Conservation (phyloP, 2,888 invertebrate species). For the Acleris laterana region DNA sequence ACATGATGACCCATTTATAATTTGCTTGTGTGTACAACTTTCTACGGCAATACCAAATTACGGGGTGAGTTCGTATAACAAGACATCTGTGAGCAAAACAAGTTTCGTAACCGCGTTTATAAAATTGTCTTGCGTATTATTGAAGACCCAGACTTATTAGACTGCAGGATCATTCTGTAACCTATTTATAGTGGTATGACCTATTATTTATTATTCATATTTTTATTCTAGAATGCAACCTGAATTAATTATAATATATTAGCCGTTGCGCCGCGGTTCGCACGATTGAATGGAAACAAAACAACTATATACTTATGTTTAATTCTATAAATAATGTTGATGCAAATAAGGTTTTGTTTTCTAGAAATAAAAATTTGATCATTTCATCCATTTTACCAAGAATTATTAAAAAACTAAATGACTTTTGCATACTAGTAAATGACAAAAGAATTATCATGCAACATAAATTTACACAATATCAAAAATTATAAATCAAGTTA, state of each 20-base stretch:
- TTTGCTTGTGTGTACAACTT: slow-evolving; percentile 45
- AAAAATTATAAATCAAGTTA: too few relatives aligned
- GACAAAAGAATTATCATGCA: too few relatives aligned
- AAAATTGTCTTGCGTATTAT: slow-evolving; percentile 7
- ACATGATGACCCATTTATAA: slow-evolving; percentile 48
- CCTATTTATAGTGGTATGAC: slow-evolving; percentile 2
- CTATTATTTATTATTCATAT: slow-evolving; percentile 17
- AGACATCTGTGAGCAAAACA: slow-evolving; percentile 23
- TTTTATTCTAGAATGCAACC: not conserved
- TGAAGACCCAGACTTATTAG: not conserved
- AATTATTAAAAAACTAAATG: too few relatives aligned
- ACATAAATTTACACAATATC: too few relatives aligned
- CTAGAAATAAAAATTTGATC: too few relatives aligned
- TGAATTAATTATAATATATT: slow-evolving; percentile 22
- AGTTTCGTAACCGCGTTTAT: slow-evolving; percentile 29
- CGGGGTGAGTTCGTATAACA: slow-evolving; percentile 12
- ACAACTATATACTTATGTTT: not conserved
- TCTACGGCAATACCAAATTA: slow-evolving; percentile 41
- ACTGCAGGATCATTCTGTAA: not conserved
- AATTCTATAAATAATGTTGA: not conserved
- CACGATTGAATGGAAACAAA: not conserved
- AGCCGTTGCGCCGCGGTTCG: not conserved
- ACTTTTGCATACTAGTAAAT: too few relatives aligned
- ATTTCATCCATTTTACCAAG: too few relatives aligned
- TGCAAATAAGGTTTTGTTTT: not conserved